Evolutionary conservation across 2,797 vertebrate species (phyloP), one percentile per base, ranked within the genome.

Genomic region (Crypturellus tataupa): DNA sequence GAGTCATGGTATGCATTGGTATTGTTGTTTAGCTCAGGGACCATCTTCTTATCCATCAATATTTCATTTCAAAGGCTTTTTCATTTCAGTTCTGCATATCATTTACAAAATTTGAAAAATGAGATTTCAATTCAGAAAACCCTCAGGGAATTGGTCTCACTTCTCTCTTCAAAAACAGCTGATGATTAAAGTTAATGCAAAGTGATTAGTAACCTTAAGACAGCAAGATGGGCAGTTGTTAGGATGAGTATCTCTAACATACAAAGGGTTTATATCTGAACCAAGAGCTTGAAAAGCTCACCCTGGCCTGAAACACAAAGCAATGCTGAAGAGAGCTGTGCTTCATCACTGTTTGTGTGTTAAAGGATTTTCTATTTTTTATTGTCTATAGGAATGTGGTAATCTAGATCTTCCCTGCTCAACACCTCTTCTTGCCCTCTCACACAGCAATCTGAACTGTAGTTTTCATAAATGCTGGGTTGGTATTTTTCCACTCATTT

Each of bases 21-120:
- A 64, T 0, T 0, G 53, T 78, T 95, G 82, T 90, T 95, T 62
- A 90, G 80, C 94, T 93, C 72, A 94, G 65, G 69, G 90, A 94
- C 67, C 56, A 68, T 80, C 93, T 70, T 89, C 80, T 96, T 96
- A 96, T 97, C 95, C 94, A 94, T 85, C 95, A 96, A 85, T 89
- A 89, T 93, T 94, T 86, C 71, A 96, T 96, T 97, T 97, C 96
- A 97, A 97, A 97, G 92, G 73, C 78, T 96, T 96, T 97, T 97
- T 91, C 85, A 96, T 84, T 96, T 78, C 77, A 97, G 95, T 90
- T 96, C 71, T 96, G 90, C 96, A 93, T 93, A 95, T 84, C 44
- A 94, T 95, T 95, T 97, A 95, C 69, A 93, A 94, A 77, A 95
- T 72, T 76, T 84, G 91, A 97, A 96, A 96, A 93, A 95, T 89